Conservation (phyloP, 2,797 vertebrate genomes). For the Dryobates pubescens region DNA sequence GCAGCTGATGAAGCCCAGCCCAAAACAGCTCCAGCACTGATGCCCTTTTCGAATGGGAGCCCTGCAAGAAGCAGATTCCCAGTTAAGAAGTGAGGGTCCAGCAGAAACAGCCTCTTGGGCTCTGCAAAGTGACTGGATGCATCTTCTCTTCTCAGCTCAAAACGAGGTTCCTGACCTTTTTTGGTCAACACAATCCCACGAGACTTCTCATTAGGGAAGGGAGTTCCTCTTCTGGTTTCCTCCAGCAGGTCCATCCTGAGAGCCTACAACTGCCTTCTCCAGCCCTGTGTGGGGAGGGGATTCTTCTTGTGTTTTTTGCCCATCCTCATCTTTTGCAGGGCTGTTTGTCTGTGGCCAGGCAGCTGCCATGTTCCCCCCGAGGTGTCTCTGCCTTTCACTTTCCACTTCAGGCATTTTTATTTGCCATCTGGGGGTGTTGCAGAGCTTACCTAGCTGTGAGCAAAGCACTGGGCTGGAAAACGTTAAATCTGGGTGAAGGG, state of each 20-base stretch:
- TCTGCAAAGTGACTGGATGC: neutral
- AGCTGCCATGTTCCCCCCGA: neutral
- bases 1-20: neutral
- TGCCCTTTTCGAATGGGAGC: neutral
- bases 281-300: fast-evolving
- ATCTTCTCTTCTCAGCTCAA: neutral
- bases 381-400: neutral
- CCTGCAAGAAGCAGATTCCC: neutral
- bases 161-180: neutral
- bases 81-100: neutral
- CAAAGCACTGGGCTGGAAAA: neutral
- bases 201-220: neutral
- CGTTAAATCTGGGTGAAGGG: neutral
- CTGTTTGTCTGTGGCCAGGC: neutral
- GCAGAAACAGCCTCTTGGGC: neutral
- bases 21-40: neutral
- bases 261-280: neutral
- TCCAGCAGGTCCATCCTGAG: neutral
- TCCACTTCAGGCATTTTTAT: neutral
- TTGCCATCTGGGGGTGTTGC: neutral
- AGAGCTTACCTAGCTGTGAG: neutral
- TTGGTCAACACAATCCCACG: neutral
- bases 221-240: constrained; percentile 32
- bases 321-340: neutral
- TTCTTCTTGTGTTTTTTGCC: neutral